Conservation (phyloP, 2,113 vertebrate genomes). For the Motacilla alba region DNA sequence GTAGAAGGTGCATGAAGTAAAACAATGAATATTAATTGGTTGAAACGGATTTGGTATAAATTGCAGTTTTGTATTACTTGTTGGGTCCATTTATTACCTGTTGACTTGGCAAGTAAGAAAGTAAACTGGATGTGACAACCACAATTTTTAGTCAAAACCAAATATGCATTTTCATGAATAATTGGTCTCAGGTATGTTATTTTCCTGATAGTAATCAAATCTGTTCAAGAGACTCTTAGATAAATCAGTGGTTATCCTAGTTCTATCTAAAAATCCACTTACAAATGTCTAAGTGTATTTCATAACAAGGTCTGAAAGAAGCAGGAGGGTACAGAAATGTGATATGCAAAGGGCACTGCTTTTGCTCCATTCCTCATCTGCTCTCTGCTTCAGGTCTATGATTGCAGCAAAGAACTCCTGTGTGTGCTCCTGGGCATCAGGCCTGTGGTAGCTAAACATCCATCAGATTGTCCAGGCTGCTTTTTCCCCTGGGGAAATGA, state of each 20-base stretch:
- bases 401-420: background rate
- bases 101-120: background rate
- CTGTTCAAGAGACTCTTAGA: background rate
- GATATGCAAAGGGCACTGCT: background rate
- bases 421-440: background rate
- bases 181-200: background rate
- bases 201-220: background rate
- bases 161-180: background rate
- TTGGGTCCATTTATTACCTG: background rate
- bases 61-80: background rate
- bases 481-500: background rate
- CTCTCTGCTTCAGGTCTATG: background rate
- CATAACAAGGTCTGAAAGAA: background rate
- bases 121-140: accelerated
- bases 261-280: background rate
- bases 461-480: background rate
- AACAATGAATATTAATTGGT: background rate
- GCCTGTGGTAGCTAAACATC: background rate
- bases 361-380: background rate
- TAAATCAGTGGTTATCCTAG: background rate
- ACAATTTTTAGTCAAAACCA: background rate
- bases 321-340: background rate
- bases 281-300: background rate
- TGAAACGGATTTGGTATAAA: background rate
- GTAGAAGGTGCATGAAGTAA: background rate